A percentile compares a stretch with the other conserved stretches of the same genome.
Conservation (phyloP, 2,888 invertebrate genomes). For the Chymomyza amoena region DNA sequence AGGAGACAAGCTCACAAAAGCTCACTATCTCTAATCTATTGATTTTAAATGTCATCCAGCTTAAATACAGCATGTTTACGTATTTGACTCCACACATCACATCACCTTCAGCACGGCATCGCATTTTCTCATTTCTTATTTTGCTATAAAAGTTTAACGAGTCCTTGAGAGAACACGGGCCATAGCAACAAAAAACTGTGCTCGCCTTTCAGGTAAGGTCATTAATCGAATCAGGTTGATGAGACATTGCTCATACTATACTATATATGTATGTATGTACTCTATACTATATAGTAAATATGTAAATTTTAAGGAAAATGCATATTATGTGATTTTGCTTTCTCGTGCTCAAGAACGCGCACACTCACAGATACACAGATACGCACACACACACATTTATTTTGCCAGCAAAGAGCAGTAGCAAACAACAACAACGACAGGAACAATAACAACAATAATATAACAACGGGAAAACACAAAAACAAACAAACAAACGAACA, state of each 20-base stretch:
- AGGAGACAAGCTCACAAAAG: background rate
- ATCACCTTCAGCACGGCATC: no score
- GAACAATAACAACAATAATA: slow-evolving; percentile 33
- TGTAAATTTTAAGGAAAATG: background rate
- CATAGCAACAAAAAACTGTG: background rate
- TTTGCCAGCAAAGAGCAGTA: slow-evolving; percentile 22
- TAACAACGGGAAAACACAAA: slow-evolving; percentile 43
- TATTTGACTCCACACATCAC: no score
- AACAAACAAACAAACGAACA: slow-evolving; percentile 35
- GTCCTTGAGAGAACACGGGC: background rate
- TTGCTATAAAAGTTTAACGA: background rate
- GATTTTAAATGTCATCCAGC: no score
- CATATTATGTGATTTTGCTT: no score
- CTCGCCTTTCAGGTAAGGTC: background rate
- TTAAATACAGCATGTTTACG: no score
- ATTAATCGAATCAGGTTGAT: background rate
- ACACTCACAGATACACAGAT: slow-evolving; percentile 8
- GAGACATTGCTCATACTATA: background rate
- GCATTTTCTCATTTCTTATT: background rate
- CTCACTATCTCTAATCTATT: no score
- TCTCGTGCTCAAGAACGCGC: background rate
- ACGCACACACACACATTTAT: slow-evolving; percentile 16
- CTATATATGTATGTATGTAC: no score
- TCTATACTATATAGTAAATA: background rate
- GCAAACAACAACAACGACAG: slow-evolving; percentile 34